Evolutionary conservation across 1,140 invertebrate genomes (phyloP).

Genomic region (Zaprionus tsacasi): DNA sequence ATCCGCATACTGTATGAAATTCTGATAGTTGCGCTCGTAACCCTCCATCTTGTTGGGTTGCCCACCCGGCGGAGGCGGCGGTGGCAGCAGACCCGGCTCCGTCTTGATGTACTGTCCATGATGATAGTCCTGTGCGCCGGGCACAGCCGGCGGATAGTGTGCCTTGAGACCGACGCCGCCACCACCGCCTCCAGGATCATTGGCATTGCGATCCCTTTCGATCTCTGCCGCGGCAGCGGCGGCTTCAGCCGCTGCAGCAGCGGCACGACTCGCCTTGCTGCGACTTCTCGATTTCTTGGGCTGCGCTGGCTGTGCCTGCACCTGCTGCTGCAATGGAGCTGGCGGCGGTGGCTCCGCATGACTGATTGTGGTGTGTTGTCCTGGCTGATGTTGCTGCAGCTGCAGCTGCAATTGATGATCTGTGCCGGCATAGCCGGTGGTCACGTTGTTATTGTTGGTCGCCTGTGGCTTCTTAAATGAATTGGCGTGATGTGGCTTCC

Average conservation of each 20-base stretch:
- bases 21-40: constrained; percentile 84
- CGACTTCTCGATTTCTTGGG: constrained; percentile 43
- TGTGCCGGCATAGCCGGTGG: constrained; percentile 56
- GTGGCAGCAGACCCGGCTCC: constrained; percentile 72
- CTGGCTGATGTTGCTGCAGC: constrained; percentile 73
- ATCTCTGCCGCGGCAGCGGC: constrained; percentile 65
- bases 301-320: constrained; percentile 35
- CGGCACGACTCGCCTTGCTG: constrained; percentile 29
- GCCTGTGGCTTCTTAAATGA: constrained; percentile 77
- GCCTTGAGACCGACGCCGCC: constrained; percentile 56
- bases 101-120: constrained; percentile 80
- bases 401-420: constrained; percentile 65
- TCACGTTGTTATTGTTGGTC: constrained; percentile 30
- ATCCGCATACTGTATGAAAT: constrained; percentile 84
- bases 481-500: constrained; percentile 85
- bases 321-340: constrained; percentile 18
- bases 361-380: constrained; percentile 73
- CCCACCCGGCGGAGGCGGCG: constrained; percentile 44
- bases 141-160: constrained; percentile 62
- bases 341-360: constrained; percentile 49
- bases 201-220: constrained; percentile 77
- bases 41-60: constrained; percentile 83
- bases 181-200: constrained; percentile 72
- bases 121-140: constrained; percentile 69
- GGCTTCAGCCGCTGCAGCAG: constrained; percentile 51